Conservation (phyloP, 2,888 invertebrate genomes). For the Dastarcus helophoroides region DNA sequence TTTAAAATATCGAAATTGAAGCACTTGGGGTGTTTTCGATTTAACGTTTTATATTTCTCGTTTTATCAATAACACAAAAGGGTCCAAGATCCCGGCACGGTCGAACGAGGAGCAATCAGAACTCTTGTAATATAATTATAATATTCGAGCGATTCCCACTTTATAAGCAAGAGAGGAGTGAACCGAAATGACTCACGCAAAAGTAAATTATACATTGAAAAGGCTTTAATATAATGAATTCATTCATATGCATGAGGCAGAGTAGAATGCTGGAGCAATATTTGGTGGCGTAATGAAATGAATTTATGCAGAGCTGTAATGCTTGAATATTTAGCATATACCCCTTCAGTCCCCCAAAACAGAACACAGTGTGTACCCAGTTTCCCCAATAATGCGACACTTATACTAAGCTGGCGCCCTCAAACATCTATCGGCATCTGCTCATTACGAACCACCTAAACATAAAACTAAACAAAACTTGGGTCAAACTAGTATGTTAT, state of each 20-base stretch:
- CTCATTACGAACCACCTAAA: too few species aligned
- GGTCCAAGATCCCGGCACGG: constrained; percentile 9
- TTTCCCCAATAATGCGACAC: constrained; percentile 23
- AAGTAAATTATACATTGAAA: constrained; percentile 57
- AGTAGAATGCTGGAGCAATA: constrained; percentile 45
- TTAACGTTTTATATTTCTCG: too few species aligned
- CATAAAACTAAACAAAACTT: too few species aligned
- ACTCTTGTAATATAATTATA: constrained; percentile 32
- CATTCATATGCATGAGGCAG: constrained; percentile 52
- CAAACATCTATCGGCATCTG: constrained; percentile 11
- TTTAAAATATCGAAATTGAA: too few species aligned
- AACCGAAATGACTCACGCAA: constrained; percentile 52
- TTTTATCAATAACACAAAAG: too few species aligned
- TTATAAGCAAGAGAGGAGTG: constrained; percentile 33
- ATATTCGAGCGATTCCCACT: constrained; percentile 35
- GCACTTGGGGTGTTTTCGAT: too few species aligned
- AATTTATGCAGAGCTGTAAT: constrained; percentile 55
- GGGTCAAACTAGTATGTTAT: too few species aligned
- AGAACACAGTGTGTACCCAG: constrained; percentile 26
- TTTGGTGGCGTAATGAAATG: constrained; percentile 54
- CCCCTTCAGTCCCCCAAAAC: constrained; percentile 50
- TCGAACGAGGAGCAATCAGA: constrained; percentile 19
- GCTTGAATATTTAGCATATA: constrained; percentile 49
- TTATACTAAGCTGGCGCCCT: constrained; percentile 17
- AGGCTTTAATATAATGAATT: constrained; percentile 55